Evolutionary conservation across 2,797 vertebrate species (phyloP).

Genomic region (Liasis olivaceus): DNA sequence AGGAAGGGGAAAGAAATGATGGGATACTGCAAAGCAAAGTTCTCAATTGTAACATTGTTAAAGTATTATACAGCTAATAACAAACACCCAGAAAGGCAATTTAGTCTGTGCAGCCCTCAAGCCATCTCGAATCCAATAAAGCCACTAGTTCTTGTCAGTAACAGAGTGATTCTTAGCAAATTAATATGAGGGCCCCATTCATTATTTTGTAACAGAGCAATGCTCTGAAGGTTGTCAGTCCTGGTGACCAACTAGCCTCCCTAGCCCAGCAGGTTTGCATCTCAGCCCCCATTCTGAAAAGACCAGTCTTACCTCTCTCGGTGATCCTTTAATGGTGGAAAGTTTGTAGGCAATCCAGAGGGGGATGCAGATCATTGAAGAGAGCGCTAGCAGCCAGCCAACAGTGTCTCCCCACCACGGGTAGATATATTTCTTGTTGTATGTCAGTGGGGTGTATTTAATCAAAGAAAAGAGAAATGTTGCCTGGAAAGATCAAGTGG

Average conservation of each 20-base stretch:
- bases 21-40: background rate
- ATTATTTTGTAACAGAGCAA: constrained; percentile 30
- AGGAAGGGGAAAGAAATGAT: background rate
- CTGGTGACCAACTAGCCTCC: background rate
- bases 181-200: constrained; percentile 33
- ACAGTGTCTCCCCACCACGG: constrained; percentile 93
- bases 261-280: background rate
- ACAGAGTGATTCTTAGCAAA: background rate
- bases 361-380: constrained; percentile 94
- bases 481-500: constrained; percentile 73
- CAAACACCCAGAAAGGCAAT: constrained; percentile 9
- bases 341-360: constrained; percentile 84
- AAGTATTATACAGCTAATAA: constrained; percentile 38
- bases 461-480: constrained; percentile 94
- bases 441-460: constrained; percentile 93
- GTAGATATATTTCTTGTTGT: constrained; percentile 94
- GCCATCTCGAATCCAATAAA: constrained; percentile 43
- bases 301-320: constrained; percentile 82
- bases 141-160: background rate
- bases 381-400: constrained; percentile 92
- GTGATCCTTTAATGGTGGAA: constrained; percentile 82
- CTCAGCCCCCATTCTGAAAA: background rate
- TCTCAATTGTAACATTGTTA: constrained; percentile 18
- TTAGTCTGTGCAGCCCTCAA: constrained; percentile 36
- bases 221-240: background rate